Conservation (phyloP, 2,113 vertebrate species). For the Poeciliopsis occidentalis region DNA sequence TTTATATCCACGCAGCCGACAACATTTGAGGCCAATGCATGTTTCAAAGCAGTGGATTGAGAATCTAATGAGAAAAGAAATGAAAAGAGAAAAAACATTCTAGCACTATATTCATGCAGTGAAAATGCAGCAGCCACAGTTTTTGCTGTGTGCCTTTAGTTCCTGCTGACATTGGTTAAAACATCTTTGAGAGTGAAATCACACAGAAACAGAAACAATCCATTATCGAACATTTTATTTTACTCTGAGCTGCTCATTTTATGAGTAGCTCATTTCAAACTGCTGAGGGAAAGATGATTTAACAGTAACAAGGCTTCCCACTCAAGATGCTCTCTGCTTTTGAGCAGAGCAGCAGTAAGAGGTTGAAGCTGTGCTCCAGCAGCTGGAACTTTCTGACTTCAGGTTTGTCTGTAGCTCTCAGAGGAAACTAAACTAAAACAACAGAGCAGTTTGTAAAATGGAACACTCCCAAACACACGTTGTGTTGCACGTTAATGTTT, state of each 20-base stretch:
- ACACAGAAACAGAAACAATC: background rate
- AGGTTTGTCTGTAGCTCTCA: constrained; percentile 42
- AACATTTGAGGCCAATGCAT: background rate
- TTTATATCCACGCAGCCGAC: background rate
- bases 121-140: background rate
- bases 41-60: background rate
- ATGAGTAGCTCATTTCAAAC: background rate
- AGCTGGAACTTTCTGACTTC: constrained; percentile 27
- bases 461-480: constrained; percentile 23
- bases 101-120: background rate
- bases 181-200: background rate
- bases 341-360: background rate
- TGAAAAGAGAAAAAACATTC: background rate
- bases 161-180: no score
- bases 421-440: constrained; percentile 60
- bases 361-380: constrained; percentile 3
- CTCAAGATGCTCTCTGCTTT: background rate
- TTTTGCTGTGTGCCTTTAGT: background rate
- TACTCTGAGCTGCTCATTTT: background rate
- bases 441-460: constrained; percentile 54
- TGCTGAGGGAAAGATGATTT: background rate
- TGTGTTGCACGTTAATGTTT: constrained; percentile 52
- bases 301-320: no score
- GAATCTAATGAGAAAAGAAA: background rate
- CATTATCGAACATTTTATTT: background rate